A percentile compares a stretch with the other conserved stretches of the same genome.
Evolutionary conservation across 37 sponge, comb jelly and placozoan species (phyloP).

Genomic region (Crambe crambe): DNA sequence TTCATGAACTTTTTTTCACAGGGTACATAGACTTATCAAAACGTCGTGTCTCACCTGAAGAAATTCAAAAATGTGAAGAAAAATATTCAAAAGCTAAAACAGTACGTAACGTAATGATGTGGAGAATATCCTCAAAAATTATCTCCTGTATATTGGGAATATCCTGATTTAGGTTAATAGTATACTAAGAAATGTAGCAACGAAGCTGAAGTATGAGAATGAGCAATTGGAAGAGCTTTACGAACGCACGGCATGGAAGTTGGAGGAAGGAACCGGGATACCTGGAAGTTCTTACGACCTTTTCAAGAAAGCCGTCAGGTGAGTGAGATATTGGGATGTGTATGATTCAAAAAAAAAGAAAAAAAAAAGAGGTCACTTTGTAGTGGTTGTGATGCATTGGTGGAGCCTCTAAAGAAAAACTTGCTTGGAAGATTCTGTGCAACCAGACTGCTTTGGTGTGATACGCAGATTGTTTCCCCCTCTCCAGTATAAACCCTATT

Average conservation of each 20-base stretch:
- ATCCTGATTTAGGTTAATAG: conserved; percentile 73
- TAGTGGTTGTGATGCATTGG: too few species aligned
- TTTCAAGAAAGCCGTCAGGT: conserved; percentile 93
- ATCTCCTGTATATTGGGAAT: neutral
- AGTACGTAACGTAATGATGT: too few species aligned
- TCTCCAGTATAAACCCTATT: too few species aligned
- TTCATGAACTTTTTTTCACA: conserved; percentile 4
- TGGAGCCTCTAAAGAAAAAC: too few species aligned
- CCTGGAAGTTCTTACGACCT: conserved; percentile 87
- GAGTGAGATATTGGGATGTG: conserved; percentile 8
- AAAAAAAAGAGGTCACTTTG: too few species aligned
- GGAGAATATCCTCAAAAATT: too few species aligned
- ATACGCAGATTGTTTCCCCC: too few species aligned
- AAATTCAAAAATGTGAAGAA: conserved; percentile 94
- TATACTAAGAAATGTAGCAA: conserved; percentile 90
- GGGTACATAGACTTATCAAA: conserved; percentile 99
- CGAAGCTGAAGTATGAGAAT: conserved; percentile 80
- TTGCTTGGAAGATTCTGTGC: too few species aligned
- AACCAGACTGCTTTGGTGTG: too few species aligned
- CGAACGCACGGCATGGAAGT: conserved; percentile 89
- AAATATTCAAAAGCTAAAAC: conserved; percentile 94
- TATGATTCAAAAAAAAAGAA: too few species aligned
- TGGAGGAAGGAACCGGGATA: conserved; percentile 79
- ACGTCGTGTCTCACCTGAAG: conserved; percentile 93
- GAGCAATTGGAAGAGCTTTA: conserved; percentile 94